Evolutionary conservation across 2,797 vertebrate species (phyloP).

Genomic region (Hypotaenidia okinawae): DNA sequence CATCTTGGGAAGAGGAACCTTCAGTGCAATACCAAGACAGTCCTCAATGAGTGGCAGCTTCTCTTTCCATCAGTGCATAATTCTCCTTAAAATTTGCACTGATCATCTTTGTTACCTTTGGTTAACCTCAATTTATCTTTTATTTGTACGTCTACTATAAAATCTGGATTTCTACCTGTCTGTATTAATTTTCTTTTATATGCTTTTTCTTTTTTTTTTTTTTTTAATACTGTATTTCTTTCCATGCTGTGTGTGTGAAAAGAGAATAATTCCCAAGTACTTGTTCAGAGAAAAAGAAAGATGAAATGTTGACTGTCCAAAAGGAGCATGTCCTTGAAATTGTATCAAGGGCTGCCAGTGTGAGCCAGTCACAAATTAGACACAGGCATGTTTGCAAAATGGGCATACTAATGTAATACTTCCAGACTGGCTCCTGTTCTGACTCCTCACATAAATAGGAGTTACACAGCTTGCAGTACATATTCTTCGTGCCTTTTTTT

Average conservation of each 20-base stretch:
- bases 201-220: background rate
- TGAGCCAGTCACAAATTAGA: background rate
- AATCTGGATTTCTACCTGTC: background rate
- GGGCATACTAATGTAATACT: background rate
- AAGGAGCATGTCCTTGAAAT: background rate
- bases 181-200: background rate
- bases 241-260: background rate
- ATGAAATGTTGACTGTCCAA: background rate
- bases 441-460: background rate
- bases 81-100: background rate
- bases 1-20: background rate
- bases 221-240: background rate
- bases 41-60: background rate
- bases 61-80: background rate
- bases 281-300: background rate
- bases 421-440: background rate
- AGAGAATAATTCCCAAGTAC: background rate
- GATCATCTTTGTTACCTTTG: background rate
- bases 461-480: background rate
- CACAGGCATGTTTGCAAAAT: background rate
- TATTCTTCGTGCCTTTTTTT: background rate
- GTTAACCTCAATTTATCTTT: background rate
- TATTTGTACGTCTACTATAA: background rate
- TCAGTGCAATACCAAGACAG: background rate
- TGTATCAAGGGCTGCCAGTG: background rate